phyloP scores from a whole-genome alignment of 1,140 invertebrate genomes.

The Pseudobourletiella spinata region DNA sequence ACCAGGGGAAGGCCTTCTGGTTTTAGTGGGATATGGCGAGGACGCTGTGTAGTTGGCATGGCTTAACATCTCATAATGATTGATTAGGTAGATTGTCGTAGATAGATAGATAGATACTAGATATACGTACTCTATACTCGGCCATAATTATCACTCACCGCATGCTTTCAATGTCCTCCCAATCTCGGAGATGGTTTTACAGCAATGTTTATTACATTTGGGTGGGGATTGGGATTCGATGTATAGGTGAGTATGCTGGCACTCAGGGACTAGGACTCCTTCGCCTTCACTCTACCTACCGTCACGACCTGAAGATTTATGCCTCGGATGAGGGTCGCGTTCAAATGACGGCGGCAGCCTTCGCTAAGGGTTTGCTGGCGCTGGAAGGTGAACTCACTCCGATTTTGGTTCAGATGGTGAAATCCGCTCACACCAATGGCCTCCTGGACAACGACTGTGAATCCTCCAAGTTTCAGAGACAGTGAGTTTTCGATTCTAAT shows the following conservation, averaged over 20 bases:
- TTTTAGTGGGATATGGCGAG: too few relatives aligned
- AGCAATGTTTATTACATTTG: too few relatives aligned
- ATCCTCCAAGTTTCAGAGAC: slow-evolving; percentile 88
- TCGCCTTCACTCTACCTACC: slow-evolving; percentile 92
- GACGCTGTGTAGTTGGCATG: too few relatives aligned
- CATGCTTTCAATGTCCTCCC: too few relatives aligned
- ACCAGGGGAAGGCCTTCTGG: too few relatives aligned
- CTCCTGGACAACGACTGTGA: slow-evolving; percentile 96
- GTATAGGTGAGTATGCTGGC: slow-evolving; percentile 70
- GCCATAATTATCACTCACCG: too few relatives aligned
- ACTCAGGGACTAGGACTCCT: slow-evolving; percentile 86
- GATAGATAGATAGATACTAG: too few relatives aligned
- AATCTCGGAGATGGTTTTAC: too few relatives aligned
- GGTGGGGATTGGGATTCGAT: too few relatives aligned
- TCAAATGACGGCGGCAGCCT: slow-evolving; percentile 99
- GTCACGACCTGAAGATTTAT: slow-evolving; percentile 99
- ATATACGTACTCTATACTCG: too few relatives aligned
- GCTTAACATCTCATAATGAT: too few relatives aligned
- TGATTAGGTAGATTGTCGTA: too few relatives aligned
- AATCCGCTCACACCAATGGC: slow-evolving; percentile 93
- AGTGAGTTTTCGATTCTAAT: slow-evolving; percentile 55
- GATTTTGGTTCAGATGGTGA: slow-evolving; percentile 99
- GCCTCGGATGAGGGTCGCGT: slow-evolving; percentile 98
- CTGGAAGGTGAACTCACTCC: slow-evolving; percentile 97
- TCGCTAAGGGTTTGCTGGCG: slow-evolving; percentile 94